Evolutionary conservation across 2,888 invertebrate genomes (phyloP).

Genomic region (Cosmorhoe ocellata): DNA sequence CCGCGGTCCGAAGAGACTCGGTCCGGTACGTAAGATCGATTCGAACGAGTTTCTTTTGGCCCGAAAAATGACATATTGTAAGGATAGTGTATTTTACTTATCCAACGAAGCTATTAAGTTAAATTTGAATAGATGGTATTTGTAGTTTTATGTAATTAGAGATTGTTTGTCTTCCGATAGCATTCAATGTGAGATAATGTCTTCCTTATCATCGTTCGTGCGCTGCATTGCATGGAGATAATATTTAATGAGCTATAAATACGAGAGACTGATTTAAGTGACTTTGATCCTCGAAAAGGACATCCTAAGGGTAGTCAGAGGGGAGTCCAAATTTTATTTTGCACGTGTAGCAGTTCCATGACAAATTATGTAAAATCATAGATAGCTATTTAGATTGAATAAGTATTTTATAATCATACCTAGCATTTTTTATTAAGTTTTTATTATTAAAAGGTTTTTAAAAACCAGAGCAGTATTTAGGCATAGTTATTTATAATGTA

Average conservation of each 20-base stretch:
- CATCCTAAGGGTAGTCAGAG: not conserved
- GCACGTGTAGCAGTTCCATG: too few relatives aligned
- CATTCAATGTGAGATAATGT: conserved; percentile 20
- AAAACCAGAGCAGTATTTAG: conserved; percentile 22
- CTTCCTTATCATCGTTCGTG: conserved; percentile 16
- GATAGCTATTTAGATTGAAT: too few relatives aligned
- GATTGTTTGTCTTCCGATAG: conserved; percentile 32
- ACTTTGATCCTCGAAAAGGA: not conserved
- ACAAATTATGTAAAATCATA: too few relatives aligned
- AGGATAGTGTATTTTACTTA: conserved; percentile 11
- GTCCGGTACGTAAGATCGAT: too few relatives aligned
- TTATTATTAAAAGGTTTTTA: conserved; percentile 3
- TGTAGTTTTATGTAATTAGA: not conserved
- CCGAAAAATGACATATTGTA: conserved; percentile 15
- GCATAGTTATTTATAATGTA: not conserved
- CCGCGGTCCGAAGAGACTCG: too few relatives aligned
- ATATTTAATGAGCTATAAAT: too few relatives aligned
- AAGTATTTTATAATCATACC: too few relatives aligned
- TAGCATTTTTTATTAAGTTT: not conserved
- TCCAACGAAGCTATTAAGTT: conserved; percentile 20
- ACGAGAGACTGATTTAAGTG: conserved; percentile 12
- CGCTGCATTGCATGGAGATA: not conserved
- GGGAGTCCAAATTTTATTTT: not conserved
- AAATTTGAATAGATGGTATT: not conserved
- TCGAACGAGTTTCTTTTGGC: too few relatives aligned